Base-by-base conservation (phyloP, 2,888 invertebrate genomes). In the Drosophila mercatorum region DNA sequence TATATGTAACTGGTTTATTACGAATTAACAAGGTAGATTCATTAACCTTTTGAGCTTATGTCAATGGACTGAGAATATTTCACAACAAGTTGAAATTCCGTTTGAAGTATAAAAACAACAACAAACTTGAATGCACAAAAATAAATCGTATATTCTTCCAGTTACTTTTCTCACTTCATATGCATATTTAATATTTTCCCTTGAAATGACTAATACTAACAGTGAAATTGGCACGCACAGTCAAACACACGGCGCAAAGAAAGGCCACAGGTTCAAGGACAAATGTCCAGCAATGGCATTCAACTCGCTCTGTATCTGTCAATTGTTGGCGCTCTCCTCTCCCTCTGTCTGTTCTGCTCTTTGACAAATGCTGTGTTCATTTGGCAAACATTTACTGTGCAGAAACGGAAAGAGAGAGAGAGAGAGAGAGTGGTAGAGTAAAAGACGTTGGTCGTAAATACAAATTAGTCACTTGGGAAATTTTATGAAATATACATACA, bases 221-320 rank as follows among this genome's bases (percentile, higher is more conserved):
- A 34, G 31, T 52, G 40, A 66, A 75, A 51, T 22, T 64, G 26
- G 58, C 41, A 53, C 46, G 47, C 34, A 14, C 31, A 47, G 58
- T 31, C 43, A 10, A 49, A 41, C 31, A 49, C 12, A 10, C 10
- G 14, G 6, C 12, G 10, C 28, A 51, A 59, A 40, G 43, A 74
- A 77, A 75, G 58, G 68, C 78, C 53, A 46, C 72, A 67, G 69
- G 81, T 82, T 81, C 81, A 81, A 82, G 81, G 81, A 80, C 80
- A 80, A 75, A 63, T 57, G 57, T 74, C 68, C 66, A 60, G 52
- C 58, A 65, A 61, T 79, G 81, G 62, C 82, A 79, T 79, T 81
- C 69, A 81, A 82, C 81, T 66, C 49, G 47, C 51, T 64, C 56
- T 62, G 57, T 65, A 26, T 60, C 65, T 44, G 26, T 55, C 57